Percentiles rank a stretch among this genome's conserved stretches.
phyloP scores from a whole-genome alignment of 2,888 invertebrate genomes.

The Hecatera dysodea region DNA sequence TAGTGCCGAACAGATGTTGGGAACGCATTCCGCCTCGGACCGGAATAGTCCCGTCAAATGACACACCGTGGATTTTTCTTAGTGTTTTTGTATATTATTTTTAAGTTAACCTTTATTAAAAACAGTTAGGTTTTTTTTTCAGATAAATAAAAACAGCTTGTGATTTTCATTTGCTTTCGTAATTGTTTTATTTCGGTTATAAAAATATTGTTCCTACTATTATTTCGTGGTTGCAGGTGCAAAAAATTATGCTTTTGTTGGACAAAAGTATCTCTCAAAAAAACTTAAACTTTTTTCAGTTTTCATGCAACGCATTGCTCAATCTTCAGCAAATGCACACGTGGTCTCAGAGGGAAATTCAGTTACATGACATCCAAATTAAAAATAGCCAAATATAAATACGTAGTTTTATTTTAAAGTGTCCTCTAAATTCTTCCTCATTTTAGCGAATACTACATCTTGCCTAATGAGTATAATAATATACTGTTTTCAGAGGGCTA shows the following conservation, averaged over 20 bases:
- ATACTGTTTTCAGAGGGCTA: conserved; percentile 68
- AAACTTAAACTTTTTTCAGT: neutral
- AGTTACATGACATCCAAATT: conserved; percentile 45
- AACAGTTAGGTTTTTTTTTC: conserved; percentile 11
- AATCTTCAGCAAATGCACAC: conserved; percentile 39
- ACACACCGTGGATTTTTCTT: conserved; percentile 67
- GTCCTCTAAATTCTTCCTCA: conserved; percentile 71
- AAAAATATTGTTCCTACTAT: neutral
- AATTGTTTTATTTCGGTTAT: conserved; percentile 3
- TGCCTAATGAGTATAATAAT: conserved; percentile 70
- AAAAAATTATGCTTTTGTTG: neutral
- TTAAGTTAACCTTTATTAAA: conserved; percentile 44
- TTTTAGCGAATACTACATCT: conserved; percentile 67
- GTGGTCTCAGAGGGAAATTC: conserved; percentile 42
- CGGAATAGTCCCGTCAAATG: conserved; percentile 78
- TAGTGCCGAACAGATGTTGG: conserved; percentile 84
- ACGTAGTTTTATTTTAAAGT: conserved; percentile 69
- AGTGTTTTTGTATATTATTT: conserved; percentile 52
- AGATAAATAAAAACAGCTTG: neutral
- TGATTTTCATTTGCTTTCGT: conserved; percentile 4
- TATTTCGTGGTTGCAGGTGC: neutral
- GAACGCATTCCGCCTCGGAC: conserved; percentile 79
- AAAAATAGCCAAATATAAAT: conserved; percentile 66
- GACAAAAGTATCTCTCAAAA: neutral
- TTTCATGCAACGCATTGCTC: conserved; percentile 37